These are phyloP conservation scores for Medauroidea extradentata DNA, from an alignment of 1,140 invertebrate species.

Conservation along the genomic window DNA sequence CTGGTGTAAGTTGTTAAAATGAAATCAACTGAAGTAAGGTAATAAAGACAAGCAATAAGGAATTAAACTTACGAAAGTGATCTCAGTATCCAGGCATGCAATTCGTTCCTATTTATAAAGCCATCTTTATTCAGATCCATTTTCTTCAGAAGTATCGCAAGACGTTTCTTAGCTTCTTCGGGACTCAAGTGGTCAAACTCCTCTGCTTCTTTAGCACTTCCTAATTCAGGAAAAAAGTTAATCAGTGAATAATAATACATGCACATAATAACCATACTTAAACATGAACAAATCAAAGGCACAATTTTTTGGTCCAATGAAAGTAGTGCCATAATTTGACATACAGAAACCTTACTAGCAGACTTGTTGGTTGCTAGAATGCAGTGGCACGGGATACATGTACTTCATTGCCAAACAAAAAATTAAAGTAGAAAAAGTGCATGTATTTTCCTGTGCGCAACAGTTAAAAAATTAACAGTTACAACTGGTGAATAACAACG, in stretches of 20 bases:
- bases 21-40: no score
- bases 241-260: no score
- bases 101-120: slow-evolving; percentile 74
- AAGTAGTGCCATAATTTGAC: background rate
- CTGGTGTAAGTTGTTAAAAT: no score
- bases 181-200: slow-evolving; percentile 86
- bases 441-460: no score
- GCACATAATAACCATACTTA: slow-evolving; percentile 13
- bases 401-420: no score
- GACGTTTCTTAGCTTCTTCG: slow-evolving; percentile 79
- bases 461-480: no score
- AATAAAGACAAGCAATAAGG: no score
- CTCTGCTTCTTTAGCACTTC: slow-evolving; percentile 86
- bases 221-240: slow-evolving; percentile 47
- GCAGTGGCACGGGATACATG: no score
- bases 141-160: slow-evolving; percentile 73
- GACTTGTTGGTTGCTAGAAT: background rate
- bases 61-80: slow-evolving; percentile 90
- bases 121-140: slow-evolving; percentile 85
- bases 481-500: no score
- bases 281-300: background rate
- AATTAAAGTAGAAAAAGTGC: no score
- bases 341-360: background rate
- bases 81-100: slow-evolving; percentile 88
- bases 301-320: background rate